A percentile compares a stretch with the other conserved stretches of the same genome.
Evolutionary conservation across 2,113 vertebrate species (phyloP).

Genomic region (Pygoscelis antarcticus): DNA sequence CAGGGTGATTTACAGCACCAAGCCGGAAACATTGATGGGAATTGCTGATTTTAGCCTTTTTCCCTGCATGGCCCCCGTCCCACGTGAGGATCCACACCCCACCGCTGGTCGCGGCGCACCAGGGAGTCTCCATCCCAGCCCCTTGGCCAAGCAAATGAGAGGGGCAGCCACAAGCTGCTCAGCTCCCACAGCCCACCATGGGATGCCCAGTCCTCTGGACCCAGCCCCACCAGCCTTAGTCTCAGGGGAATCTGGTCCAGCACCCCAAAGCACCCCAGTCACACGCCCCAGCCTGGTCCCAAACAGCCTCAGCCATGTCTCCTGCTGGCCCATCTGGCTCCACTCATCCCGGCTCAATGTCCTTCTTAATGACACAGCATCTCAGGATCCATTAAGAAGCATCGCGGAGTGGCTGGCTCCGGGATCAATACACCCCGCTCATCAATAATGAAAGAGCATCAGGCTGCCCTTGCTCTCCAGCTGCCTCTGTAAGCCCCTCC

Average conservation of each 20-base stretch:
- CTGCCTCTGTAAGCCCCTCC: conserved; percentile 17
- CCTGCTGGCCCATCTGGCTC: conserved; percentile 5
- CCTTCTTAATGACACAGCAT: conserved; percentile 69
- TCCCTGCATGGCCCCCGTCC: not conserved
- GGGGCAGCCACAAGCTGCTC: not conserved
- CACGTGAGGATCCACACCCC: not conserved
- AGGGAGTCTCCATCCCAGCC: not conserved
- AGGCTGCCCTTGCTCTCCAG: conserved; percentile 51
- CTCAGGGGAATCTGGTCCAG: not conserved
- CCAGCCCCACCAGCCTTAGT: not conserved
- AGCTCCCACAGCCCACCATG: not conserved
- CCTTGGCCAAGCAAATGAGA: not conserved
- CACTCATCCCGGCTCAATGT: not conserved
- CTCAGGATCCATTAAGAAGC: conserved; percentile 60
- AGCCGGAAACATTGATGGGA: not conserved
- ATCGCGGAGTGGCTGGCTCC: not conserved
- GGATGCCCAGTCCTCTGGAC: not conserved
- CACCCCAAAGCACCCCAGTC: not conserved
- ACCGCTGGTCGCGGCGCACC: fast-evolving
- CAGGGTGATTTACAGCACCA: not conserved
- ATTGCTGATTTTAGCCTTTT: not conserved
- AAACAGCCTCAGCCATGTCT: not conserved
- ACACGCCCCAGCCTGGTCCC: not conserved
- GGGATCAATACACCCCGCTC: conserved; percentile 45
- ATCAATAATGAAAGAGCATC: conserved; percentile 61